Base-by-base conservation (phyloP, 2,797 vertebrate genomes). In the Sebastolobus altivelis region DNA sequence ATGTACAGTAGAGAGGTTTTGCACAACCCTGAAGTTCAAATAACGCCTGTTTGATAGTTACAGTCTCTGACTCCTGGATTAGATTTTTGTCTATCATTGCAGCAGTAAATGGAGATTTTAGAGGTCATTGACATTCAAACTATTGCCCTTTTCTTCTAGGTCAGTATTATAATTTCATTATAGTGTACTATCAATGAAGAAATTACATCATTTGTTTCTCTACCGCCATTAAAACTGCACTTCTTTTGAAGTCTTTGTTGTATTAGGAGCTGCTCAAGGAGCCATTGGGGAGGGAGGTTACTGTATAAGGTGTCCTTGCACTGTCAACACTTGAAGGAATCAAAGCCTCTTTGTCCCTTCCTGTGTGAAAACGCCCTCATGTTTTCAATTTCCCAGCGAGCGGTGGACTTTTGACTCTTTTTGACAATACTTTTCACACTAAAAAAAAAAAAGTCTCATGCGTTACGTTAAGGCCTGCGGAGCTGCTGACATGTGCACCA, bases 241-340 rank as follows among this genome's bases (percentile, higher is more conserved):
- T 38, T 79, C 78, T 75, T 81, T 79, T 87, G 75, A 83, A 89
- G 83, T 77, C 77, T 82, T 81, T 83, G 83, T 76, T 70, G 70
- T 49, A 31, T 25, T 81, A 77, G 87, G 87, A 89, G 88, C 88
- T 86, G 87, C 82, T 88, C 70, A 74, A 82, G 88, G 80, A 88
- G 87, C 90, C 79, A 63, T 52, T 82, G 80, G 89, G 89, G 86
- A 90, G 81, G 79, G 81, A 60, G 82, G 49, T 56, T 86, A 87
- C 82, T 90, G 90, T 88, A 89, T 91, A 83, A 87, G 89, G 90
- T 91, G 89, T 92, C 92, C 82, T 89, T 83, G 82, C 85, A 58
- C 91, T 93, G 92, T 95, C 94, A 92, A 92, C 93, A 85, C 91
- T 81, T 80, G 38, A 40, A 82, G 79, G 80, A 90, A 91, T 93